These are phyloP conservation scores for Archivesica marissinica DNA, from an alignment of 1,140 invertebrate species.

Conservation along the genomic window DNA sequence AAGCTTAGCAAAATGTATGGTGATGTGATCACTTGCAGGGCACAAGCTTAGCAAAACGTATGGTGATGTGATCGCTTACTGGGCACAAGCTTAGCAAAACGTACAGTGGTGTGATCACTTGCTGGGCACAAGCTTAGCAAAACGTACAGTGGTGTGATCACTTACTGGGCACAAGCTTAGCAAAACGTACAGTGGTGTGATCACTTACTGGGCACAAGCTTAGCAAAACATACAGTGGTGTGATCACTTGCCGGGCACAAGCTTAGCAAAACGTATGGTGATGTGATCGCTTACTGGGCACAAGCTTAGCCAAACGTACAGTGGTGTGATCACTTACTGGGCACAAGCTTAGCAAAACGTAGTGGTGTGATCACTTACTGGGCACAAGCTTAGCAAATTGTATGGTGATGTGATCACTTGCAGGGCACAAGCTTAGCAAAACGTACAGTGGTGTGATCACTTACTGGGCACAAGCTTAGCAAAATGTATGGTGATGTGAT, in stretches of 20 bases:
- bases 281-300: slow-evolving; percentile 49
- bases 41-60: slow-evolving; percentile 53
- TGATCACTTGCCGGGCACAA: slow-evolving; percentile 49
- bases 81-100: slow-evolving; percentile 56
- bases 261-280: slow-evolving; percentile 54
- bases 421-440: slow-evolving; percentile 57
- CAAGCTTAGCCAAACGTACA: slow-evolving; percentile 51
- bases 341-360: slow-evolving; percentile 53
- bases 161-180: slow-evolving; percentile 51
- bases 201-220: slow-evolving; percentile 51
- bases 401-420: slow-evolving; percentile 47
- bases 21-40: slow-evolving; percentile 49
- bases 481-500: slow-evolving; percentile 52
- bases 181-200: slow-evolving; percentile 51
- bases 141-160: slow-evolving; percentile 48
- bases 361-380: slow-evolving; percentile 20
- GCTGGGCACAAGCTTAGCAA: slow-evolving; percentile 56
- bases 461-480: slow-evolving; percentile 53
- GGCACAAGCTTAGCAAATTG: slow-evolving; percentile 55
- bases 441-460: slow-evolving; percentile 44
- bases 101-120: slow-evolving; percentile 41
- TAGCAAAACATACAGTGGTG: slow-evolving; percentile 54
- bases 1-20: slow-evolving; percentile 52
- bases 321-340: slow-evolving; percentile 50
- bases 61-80: slow-evolving; percentile 50